These are phyloP conservation scores for Melanaphis sacchari DNA, from an alignment of 1,140 invertebrate species.

Conservation along the genomic window DNA sequence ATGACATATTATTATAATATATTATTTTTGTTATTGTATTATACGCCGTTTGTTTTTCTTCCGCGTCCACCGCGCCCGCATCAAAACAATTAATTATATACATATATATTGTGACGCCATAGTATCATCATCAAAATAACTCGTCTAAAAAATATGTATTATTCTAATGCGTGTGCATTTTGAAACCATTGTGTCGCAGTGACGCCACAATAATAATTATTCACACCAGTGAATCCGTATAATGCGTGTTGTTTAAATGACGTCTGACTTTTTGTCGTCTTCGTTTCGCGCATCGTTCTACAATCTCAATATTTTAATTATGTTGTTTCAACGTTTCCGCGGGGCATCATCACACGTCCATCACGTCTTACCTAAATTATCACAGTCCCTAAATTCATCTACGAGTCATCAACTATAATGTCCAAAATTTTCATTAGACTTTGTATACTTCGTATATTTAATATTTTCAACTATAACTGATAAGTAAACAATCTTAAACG, in stretches of 20 bases:
- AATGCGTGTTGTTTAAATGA: constrained; percentile 7
- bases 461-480: no score
- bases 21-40: not conserved
- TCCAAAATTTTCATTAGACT: not conserved
- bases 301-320: not conserved
- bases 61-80: not conserved
- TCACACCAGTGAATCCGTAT: constrained; percentile 10
- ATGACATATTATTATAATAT: not conserved
- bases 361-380: not conserved
- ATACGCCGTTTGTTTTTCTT: not conserved
- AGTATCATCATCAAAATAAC: not conserved
- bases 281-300: not conserved
- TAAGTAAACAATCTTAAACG: not conserved
- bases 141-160: not conserved
- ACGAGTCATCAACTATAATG: not conserved
- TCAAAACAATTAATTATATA: constrained; percentile 54
- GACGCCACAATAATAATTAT: constrained; percentile 30
- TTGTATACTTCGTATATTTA: not conserved
- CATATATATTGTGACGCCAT: not conserved
- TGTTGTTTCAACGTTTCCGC: not conserved
- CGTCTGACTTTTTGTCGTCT: constrained; percentile 25
- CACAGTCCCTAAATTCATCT: not conserved
- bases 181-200: constrained; percentile 23
- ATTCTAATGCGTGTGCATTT: not conserved
- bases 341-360: not conserved